These are phyloP conservation scores for Picathartes gymnocephalus DNA, from an alignment of 2,113 vertebrate genomes.

Conservation along the genomic window DNA sequence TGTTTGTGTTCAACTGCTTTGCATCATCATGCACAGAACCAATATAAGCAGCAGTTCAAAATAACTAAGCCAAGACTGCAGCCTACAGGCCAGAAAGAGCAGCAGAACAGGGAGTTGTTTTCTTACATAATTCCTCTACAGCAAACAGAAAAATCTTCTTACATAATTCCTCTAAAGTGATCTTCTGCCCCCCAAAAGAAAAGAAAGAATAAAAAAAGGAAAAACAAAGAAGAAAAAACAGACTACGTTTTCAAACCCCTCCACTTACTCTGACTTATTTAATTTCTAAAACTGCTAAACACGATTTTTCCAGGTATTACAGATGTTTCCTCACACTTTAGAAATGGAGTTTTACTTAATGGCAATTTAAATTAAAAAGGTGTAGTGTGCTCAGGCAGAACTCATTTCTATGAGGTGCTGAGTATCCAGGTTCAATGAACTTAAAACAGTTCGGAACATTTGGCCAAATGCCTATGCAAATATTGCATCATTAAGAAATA, in stretches of 20 bases:
- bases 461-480: background rate
- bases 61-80: slow-evolving; percentile 28
- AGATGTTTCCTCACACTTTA: background rate
- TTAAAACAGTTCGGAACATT: background rate
- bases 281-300: background rate
- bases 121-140: background rate
- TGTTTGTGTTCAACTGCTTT: background rate
- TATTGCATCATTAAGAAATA: background rate
- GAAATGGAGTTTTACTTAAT: background rate
- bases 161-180: background rate
- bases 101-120: background rate
- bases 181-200: too few species aligned
- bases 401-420: background rate
- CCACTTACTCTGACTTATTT: background rate
- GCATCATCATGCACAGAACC: background rate
- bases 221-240: background rate
- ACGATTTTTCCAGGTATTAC: background rate
- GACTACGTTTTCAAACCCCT: background rate
- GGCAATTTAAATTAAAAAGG: background rate
- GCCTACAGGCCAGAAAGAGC: background rate
- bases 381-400: background rate
- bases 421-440: background rate
- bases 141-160: background rate
- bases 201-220: background rate
- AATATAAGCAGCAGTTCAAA: background rate